phyloP scores from a whole-genome alignment of 2,797 vertebrate genomes.

The Rhinogobio ventralis region DNA sequence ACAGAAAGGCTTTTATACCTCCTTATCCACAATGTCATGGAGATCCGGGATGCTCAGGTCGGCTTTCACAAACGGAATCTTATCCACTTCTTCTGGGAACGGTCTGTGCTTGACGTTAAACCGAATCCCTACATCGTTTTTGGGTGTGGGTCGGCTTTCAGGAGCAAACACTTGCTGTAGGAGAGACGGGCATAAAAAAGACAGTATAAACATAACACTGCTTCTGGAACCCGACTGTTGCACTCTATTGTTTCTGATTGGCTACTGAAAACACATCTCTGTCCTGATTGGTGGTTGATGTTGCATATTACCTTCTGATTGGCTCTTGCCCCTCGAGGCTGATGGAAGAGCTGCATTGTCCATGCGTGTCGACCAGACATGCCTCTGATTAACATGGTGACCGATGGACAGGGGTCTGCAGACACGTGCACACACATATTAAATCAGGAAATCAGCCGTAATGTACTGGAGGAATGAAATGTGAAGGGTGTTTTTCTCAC shows the following conservation, averaged over 20 bases:
- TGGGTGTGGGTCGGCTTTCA: slow-evolving; percentile 78
- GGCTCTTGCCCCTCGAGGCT: slow-evolving; percentile 87
- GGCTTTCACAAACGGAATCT: slow-evolving; percentile 89
- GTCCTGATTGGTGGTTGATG: slow-evolving; percentile 9
- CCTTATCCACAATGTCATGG: slow-evolving; percentile 83
- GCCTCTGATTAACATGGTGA: slow-evolving; percentile 89
- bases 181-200: background rate
- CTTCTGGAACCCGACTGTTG: too few species aligned
- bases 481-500: slow-evolving; percentile 73
- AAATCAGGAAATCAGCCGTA: too few species aligned
- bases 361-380: slow-evolving; percentile 88
- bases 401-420: slow-evolving; percentile 87
- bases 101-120: slow-evolving; percentile 85
- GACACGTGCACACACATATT: slow-evolving; percentile 61
- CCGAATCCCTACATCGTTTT: slow-evolving; percentile 83
- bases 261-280: background rate
- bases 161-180: slow-evolving; percentile 82
- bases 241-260: too few species aligned
- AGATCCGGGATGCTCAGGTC: slow-evolving; percentile 90
- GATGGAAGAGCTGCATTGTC: slow-evolving; percentile 90
- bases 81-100: slow-evolving; percentile 91
- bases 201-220: background rate
- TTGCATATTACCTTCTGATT: slow-evolving; percentile 83
- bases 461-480: background rate
- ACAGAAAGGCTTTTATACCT: slow-evolving; percentile 71